These are phyloP conservation scores for Nasalis larvatus DNA, from an alignment of 2,113 vertebrate genomes.

Conservation along the genomic window DNA sequence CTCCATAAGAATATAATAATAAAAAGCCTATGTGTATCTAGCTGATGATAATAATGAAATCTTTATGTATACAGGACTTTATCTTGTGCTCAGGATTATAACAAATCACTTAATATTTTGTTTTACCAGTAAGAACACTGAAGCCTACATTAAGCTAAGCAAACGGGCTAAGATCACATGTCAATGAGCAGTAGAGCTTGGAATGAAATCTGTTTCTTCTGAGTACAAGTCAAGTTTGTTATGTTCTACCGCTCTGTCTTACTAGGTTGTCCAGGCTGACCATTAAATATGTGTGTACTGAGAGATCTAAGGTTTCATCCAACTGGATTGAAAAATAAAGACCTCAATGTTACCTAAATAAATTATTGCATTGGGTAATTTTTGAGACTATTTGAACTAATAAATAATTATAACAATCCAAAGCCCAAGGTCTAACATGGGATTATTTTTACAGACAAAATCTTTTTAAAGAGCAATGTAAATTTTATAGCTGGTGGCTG, in stretches of 20 bases:
- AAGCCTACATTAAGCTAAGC: neutral
- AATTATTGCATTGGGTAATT: neutral
- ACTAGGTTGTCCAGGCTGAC: neutral
- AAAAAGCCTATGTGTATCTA: neutral
- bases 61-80: neutral
- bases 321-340: neutral
- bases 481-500: neutral
- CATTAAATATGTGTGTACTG: neutral
- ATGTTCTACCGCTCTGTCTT: neutral
- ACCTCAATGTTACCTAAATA: neutral
- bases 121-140: neutral
- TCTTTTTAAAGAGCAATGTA: conserved; percentile 14
- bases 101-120: neutral
- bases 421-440: neutral
- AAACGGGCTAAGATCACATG: neutral
- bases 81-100: neutral
- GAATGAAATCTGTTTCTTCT: conserved; percentile 1
- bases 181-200: neutral
- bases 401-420: conserved; percentile 27
- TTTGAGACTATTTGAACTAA: neutral
- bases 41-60: neutral
- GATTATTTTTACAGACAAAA: conserved; percentile 17
- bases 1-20: neutral
- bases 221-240: neutral
- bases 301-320: conserved; percentile 19